Conservation (phyloP, 1,140 invertebrate genomes). For the Limonius californicus region DNA sequence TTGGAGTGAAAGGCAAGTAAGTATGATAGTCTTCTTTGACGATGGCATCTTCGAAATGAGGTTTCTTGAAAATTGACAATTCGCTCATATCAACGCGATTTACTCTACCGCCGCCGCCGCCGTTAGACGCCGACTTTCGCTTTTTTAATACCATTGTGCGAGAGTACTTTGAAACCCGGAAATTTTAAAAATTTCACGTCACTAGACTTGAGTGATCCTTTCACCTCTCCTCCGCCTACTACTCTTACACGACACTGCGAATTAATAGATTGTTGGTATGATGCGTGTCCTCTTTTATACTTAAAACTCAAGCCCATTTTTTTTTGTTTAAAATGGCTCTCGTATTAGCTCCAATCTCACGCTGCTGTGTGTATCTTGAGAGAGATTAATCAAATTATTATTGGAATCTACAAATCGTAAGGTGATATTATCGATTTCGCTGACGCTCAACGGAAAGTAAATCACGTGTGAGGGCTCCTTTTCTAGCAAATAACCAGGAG, state of each 20-base stretch:
- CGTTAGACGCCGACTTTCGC: no score
- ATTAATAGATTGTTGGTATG: neutral
- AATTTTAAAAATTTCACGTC: neutral
- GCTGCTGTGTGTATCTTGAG: neutral
- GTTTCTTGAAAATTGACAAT: no score
- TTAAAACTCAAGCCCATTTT: neutral
- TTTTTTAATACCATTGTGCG: neutral
- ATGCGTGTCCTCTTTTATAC: neutral
- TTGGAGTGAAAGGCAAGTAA: neutral
- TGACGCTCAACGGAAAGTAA: neutral
- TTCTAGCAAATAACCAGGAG: neutral
- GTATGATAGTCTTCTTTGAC: neutral
- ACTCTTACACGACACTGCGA: neutral
- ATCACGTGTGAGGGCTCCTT: neutral
- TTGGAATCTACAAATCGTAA: neutral
- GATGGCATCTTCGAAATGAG: neutral
- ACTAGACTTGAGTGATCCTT: neutral
- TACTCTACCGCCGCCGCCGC: no score
- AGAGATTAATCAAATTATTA: neutral
- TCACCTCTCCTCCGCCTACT: neutral
- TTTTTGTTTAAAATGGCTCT: no score
- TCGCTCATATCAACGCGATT: no score
- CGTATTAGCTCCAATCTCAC: slow-evolving; percentile 1
- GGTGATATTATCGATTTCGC: neutral
- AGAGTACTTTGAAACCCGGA: neutral